Evolutionary conservation across 1,140 invertebrate genomes (phyloP).

Genomic region (Apis florea): DNA sequence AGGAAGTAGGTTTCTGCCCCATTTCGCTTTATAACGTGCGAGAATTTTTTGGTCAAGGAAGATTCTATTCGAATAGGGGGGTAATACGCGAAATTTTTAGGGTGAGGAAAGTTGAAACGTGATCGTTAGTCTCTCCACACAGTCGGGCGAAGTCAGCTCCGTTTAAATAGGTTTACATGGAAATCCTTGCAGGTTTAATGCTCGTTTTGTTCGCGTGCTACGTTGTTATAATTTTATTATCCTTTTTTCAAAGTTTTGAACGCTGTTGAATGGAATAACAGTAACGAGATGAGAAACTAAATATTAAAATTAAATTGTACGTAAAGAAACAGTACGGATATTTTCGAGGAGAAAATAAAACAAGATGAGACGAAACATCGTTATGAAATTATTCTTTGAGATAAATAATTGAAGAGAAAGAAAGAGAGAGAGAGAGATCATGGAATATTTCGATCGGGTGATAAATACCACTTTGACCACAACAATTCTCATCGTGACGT

Average conservation of each 20-base stretch:
- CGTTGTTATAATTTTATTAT: not conserved
- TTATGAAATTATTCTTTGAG: too few species aligned
- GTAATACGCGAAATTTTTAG: not conserved
- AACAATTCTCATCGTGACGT: constrained; percentile 73
- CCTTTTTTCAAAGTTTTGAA: too few species aligned
- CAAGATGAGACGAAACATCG: not conserved
- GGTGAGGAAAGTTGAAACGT: not conserved
- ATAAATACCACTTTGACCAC: constrained; percentile 44
- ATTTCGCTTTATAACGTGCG: not conserved
- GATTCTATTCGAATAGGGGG: not conserved
- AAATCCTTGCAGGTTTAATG: not conserved
- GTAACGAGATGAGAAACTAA: not conserved
- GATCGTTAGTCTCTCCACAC: not conserved
- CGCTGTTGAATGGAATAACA: not conserved
- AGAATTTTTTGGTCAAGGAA: not conserved
- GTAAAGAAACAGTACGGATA: not conserved
- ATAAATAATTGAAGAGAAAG: too few species aligned
- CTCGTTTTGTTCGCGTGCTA: not conserved
- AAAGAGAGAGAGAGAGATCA: not conserved
- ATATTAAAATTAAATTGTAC: not conserved
- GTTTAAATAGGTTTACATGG: not conserved
- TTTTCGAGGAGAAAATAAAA: not conserved
- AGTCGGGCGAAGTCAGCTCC: not conserved
- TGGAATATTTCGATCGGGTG: not conserved
- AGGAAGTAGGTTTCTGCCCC: not conserved